Evolutionary conservation across 2,888 invertebrate species (phyloP), one percentile per base, ranked within the genome.

Genomic region (Agrilus cyanescens): DNA sequence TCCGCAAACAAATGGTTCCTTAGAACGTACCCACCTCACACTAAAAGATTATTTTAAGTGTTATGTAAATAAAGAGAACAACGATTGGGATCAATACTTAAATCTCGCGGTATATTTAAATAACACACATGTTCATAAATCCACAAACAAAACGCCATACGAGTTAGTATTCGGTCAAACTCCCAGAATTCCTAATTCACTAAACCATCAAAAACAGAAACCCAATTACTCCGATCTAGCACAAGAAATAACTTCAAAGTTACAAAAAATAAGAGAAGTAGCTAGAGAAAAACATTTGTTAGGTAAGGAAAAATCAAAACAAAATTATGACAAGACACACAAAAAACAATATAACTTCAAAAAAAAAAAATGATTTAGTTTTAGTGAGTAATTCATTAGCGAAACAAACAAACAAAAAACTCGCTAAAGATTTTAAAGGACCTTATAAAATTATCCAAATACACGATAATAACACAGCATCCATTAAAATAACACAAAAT

Each of bases 211-310:
- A 7, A 39, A 38, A 41, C 10, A 10, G 10, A 44, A 38, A 15
- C 38, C 31, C 33, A 43, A 33, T 31, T 44, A 46, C 34, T 31
- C 38, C 3, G 30, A 44, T 15, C 34, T 46, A 31, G 36, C 38
- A 18, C 34, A 38, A 6, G 45, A 45, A 36, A 39, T 43, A 3
- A 16, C 42, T 5, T 38, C 13, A 16, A 45, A 45, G 45, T 37
- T 47, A 25, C 12, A 43, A 38, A 41, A 15, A 32, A 29, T 42
- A 12, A 13, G 41, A 14, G 39, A 49, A 37, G 37, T 20, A 1
- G 45, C 47, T 2, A 13, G 35, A n/a, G 40, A 49, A 34, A 40
- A 47, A 37, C 45, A 45, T 37, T n/a, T n/a, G n/a, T n/a, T n/a
- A n/a, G n/a, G n/a, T n/a, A n/a, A 49, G 42, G 5, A 20, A 2